phyloP scores from a whole-genome alignment of 1,140 invertebrate species.

The Schlechtendalia chinensis region DNA sequence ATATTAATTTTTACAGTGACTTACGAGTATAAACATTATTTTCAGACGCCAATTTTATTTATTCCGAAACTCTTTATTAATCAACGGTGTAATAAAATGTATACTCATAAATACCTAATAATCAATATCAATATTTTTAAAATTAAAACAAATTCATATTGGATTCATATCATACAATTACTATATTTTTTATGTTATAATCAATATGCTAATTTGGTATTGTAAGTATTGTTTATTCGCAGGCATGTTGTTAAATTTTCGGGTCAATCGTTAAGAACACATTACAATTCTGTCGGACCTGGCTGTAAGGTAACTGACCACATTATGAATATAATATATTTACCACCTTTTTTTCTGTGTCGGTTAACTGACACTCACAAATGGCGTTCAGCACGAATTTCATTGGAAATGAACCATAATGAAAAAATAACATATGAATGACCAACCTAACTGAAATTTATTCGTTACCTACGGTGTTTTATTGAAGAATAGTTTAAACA shows the following conservation, averaged over 20 bases:
- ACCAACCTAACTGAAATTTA: neutral
- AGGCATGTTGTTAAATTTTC: neutral
- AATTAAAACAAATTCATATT: neutral
- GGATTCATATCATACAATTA: no score
- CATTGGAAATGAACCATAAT: neutral
- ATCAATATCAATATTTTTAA: neutral
- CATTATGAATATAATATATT: neutral
- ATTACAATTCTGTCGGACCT: neutral
- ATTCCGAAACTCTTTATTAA: neutral
- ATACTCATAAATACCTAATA: no score
- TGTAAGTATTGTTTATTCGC: neutral
- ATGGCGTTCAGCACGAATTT: conserved; percentile 37
- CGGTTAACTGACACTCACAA: conserved; percentile 32
- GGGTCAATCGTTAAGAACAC: conserved; percentile 4
- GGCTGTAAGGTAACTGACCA: conserved; percentile 30
- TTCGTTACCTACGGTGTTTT: conserved; percentile 7
- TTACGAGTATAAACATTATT: neutral
- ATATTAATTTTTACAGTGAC: neutral
- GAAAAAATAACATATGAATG: neutral
- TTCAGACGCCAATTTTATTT: neutral
- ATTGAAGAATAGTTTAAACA: neutral
- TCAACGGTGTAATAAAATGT: no score
- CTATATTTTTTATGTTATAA: neutral
- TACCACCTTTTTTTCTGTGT: neutral
- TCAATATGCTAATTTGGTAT: conserved; percentile 4